Conservation (phyloP, 37 sponge, comb jelly and placozoan genomes). For the Amphimedon queenslandica region DNA sequence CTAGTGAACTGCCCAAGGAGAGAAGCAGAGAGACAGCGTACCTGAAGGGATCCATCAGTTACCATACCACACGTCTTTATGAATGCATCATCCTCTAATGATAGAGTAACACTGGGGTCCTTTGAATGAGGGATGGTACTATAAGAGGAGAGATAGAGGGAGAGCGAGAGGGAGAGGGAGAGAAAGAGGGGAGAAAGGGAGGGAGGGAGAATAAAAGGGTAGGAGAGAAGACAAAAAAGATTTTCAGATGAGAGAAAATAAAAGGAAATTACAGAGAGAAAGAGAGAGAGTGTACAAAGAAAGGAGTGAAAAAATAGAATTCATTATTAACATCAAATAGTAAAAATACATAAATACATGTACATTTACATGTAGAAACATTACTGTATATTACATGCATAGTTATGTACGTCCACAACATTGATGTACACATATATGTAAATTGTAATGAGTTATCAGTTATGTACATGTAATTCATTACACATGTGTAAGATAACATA, state of each 20-base stretch:
- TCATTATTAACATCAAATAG: too few species aligned
- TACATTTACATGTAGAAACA: not conserved
- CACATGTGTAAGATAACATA: not conserved
- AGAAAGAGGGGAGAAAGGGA: not conserved
- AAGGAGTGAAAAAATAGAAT: not conserved
- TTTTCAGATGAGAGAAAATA: not conserved
- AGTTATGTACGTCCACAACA: too few species aligned
- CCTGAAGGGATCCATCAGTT: constrained; percentile 62
- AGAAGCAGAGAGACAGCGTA: constrained; percentile 58
- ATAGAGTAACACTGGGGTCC: constrained; percentile 29
- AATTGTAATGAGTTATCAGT: too few species aligned
- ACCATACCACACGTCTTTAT: constrained; percentile 78
- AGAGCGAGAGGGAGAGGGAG: not conserved
- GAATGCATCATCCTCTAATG: constrained; percentile 78
- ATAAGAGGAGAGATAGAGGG: constrained; percentile 2
- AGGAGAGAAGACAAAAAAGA: not conserved
- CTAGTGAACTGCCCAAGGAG: constrained; percentile 55
- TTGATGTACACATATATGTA: too few species aligned
- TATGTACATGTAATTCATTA: too few species aligned
- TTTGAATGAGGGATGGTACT: constrained; percentile 40
- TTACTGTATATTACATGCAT: too few species aligned
- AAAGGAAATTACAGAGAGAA: not conserved
- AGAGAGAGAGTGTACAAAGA: not conserved
- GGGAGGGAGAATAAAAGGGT: constrained; percentile 3
- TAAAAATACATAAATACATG: too few species aligned